Conservation (phyloP, 2,797 vertebrate genomes). For the Picus viridis region DNA sequence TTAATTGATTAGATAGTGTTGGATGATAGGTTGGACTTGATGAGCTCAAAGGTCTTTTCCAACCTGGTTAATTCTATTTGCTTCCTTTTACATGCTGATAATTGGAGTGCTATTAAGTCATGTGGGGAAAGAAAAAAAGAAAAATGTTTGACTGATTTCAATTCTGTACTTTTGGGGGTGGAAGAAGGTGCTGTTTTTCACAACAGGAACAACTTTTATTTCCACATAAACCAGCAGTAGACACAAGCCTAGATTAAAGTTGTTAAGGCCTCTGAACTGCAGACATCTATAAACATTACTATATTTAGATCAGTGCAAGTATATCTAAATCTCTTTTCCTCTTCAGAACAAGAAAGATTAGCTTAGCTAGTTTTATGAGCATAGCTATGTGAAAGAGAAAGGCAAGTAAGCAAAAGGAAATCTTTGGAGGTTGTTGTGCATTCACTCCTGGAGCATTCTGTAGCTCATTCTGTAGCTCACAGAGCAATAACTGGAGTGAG, state of each 20-base stretch:
- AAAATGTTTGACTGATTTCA: too few relatives aligned
- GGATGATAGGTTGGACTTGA: too few relatives aligned
- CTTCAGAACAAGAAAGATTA: background rate
- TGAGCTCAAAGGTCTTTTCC: too few relatives aligned
- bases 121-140: background rate
- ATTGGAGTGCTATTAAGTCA: background rate
- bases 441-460: accelerated
- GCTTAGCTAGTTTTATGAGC: background rate
- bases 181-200: accelerated
- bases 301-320: background rate
- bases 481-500: background rate
- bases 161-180: background rate
- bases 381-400: background rate
- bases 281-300: background rate
- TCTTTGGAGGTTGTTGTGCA: accelerated
- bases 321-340: background rate
- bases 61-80: too few relatives aligned
- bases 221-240: background rate
- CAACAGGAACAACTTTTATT: accelerated
- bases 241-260: background rate
- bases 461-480: accelerated
- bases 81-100: background rate
- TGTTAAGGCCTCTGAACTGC: background rate
- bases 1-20: too few relatives aligned
- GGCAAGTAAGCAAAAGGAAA: background rate